A percentile compares a stretch with the other conserved stretches of the same genome.
Conservation (phyloP, 37 sponge, comb jelly and placozoan genomes). For the Cladorhizidae sp. region DNA sequence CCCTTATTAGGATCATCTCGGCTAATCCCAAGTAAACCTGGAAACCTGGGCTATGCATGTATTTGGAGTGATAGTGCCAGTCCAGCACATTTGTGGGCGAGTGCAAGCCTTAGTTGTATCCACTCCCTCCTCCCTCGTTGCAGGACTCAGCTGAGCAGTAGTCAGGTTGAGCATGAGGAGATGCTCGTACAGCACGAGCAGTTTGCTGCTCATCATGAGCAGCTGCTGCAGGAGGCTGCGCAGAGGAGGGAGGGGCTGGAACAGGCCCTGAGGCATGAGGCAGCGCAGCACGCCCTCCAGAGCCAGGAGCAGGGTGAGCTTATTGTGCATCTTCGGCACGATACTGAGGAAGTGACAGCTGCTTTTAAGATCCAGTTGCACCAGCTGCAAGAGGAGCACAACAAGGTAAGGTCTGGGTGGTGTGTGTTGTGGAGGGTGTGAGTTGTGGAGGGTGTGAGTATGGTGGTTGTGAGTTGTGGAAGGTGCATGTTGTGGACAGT, state of each 20-base stretch:
- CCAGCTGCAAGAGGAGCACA: slow-evolving; percentile 53
- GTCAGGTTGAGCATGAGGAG: slow-evolving; percentile 65
- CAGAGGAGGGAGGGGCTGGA: slow-evolving; percentile 11
- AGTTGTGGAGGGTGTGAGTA: no score
- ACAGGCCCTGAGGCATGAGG: slow-evolving; percentile 12
- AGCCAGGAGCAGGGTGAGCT: slow-evolving; percentile 58
- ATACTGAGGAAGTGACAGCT: slow-evolving; percentile 42
- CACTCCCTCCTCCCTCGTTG: neutral
- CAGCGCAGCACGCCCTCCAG: slow-evolving; percentile 16
- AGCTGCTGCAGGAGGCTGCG: slow-evolving; percentile 40
- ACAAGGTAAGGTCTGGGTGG: slow-evolving; percentile 18
- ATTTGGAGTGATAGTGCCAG: no score
- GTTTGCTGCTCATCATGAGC: slow-evolving; percentile 50
- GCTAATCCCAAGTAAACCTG: no score
- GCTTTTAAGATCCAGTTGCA: slow-evolving; percentile 76
- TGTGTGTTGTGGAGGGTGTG: neutral
- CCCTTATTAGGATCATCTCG: no score
- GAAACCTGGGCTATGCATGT: no score
- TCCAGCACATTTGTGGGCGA: no score
- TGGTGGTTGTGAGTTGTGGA: no score
- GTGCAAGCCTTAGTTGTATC: no score
- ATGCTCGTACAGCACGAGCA: slow-evolving; percentile 54
- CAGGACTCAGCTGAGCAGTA: slow-evolving; percentile 45
- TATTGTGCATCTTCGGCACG: slow-evolving; percentile 48
- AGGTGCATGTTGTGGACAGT: no score